phyloP scores from a whole-genome alignment of 2,113 vertebrate species.

The Austrofundulus limnaeus region DNA sequence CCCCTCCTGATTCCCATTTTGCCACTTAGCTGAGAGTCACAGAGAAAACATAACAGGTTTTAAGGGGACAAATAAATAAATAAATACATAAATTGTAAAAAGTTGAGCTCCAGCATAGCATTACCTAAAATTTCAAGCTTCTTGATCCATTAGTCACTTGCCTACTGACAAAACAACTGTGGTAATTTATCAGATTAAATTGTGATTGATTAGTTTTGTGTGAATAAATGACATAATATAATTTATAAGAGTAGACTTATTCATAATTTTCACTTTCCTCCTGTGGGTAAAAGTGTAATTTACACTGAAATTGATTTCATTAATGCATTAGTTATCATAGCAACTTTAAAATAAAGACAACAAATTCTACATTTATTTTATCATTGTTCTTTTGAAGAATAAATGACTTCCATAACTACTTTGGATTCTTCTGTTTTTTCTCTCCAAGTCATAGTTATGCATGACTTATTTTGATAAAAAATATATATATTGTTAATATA shows the following conservation, averaged over 20 bases:
- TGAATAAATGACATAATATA: not conserved
- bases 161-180: not conserved
- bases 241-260: not conserved
- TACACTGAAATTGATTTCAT: slow-evolving; percentile 1
- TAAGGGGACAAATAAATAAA: too few relatives aligned
- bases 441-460: slow-evolving; percentile 20
- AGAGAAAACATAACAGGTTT: not conserved
- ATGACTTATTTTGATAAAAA: slow-evolving; percentile 1
- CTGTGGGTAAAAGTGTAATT: slow-evolving; percentile 1
- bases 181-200: slow-evolving; percentile 9
- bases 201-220: not conserved
- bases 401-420: slow-evolving; percentile 22
- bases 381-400: slow-evolving; percentile 10
- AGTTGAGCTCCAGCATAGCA: not conserved
- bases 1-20: slow-evolving; percentile 44
- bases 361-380: not conserved
- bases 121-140: not conserved
- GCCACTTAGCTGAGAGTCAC: slow-evolving; percentile 31
- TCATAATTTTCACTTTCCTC: slow-evolving; percentile 4
- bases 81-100: not conserved
- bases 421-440: slow-evolving; percentile 16
- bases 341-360: not conserved
- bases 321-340: not conserved
- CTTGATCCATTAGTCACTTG: not conserved
- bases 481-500: slow-evolving; percentile 1